Evolutionary conservation across 53 echinoderm and acorn worm genomes (phyloP), one percentile per base, ranked within the genome.

Genomic region (Stichopus horrens): DNA sequence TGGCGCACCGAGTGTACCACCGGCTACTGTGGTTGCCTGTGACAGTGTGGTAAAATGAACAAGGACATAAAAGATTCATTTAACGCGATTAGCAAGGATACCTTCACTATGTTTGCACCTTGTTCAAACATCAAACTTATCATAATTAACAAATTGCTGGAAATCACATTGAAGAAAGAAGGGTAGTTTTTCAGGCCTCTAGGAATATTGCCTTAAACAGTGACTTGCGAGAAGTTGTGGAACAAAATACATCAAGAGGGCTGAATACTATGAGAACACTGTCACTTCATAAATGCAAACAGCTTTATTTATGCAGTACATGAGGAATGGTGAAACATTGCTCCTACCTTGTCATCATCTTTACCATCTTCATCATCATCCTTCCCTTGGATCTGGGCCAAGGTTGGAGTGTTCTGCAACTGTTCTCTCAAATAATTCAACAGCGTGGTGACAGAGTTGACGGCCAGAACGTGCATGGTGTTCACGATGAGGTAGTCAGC

Each of bases 401-500:
- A 82, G 7, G 94, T 94, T 66, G 96, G 99, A 37, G 98, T 97
- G 76, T 95, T 97, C 88, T 99, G 96, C 19, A 99, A 85, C 87
- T 99, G 99, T 23, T 99, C 99, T 73, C 92, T 94, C 92, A 99
- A 89, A 83, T 96, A 96, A 90, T 96, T 99, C 83, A 99, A 87
- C 83, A 99, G 86, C 7, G 99, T 96, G 60, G 99, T 94, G 75
- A 99, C 99, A 13, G 99, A 99, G 86, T 99, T 99, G 74, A 99
- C 99, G 19, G 99, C 94, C 65, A 99, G 74, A 66, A 99, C 96
- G 90, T 99, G 99, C 99, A 99, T 99, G 73, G 99, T 99, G 92
- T 99, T 99, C 23, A 99, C 99, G 68, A 99, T 99, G 88, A 99
- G 91, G 88, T 99, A 99, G 76, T 99, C 99, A 4, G 99, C 95